phyloP scores from a whole-genome alignment of 2,888 invertebrate genomes.

The Aspidapion aeneum region DNA sequence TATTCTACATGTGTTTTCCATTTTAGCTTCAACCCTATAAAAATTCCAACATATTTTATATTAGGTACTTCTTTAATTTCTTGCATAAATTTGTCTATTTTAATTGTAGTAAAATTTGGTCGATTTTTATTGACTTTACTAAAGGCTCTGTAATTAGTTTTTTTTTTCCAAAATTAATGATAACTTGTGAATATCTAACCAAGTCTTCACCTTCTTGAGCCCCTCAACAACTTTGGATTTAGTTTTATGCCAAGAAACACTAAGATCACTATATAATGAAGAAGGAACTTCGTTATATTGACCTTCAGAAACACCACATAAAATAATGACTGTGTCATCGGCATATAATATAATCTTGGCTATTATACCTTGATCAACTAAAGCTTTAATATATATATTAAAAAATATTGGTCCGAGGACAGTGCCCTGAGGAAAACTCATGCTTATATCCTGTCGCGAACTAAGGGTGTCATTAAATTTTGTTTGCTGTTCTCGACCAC shows the following conservation, averaged over 20 bases:
- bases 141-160: not conserved
- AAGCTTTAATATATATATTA: not conserved
- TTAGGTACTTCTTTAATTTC: too few species aligned
- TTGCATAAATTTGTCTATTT: too few species aligned
- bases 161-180: not conserved
- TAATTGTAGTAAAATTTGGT: not conserved
- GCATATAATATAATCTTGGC: not conserved
- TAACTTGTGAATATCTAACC: not conserved
- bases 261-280: too few species aligned
- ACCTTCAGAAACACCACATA: not conserved
- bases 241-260: not conserved
- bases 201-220: not conserved
- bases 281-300: too few species aligned
- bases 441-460: not conserved
- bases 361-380: not conserved
- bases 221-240: not conserved
- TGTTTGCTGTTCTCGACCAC: not conserved
- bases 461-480: not conserved
- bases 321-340: not conserved
- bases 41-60: too few species aligned
- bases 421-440: not conserved
- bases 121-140: not conserved
- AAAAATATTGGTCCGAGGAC: not conserved
- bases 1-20: not conserved
- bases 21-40: too few species aligned